phyloP scores from a whole-genome alignment of 2,113 vertebrate species.

The Bungarus multicinctus region DNA sequence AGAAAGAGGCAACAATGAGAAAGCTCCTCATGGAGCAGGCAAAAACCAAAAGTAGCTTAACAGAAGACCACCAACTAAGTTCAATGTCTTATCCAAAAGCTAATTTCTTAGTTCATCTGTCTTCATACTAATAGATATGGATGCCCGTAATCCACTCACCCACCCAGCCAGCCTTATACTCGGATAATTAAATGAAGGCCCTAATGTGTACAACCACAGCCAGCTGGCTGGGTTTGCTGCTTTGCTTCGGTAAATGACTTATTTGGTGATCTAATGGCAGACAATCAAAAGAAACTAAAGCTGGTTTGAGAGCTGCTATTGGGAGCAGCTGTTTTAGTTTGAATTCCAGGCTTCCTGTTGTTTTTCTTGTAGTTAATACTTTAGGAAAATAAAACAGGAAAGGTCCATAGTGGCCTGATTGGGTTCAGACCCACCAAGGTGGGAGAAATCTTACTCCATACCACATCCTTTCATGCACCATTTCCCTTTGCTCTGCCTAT shows the following conservation, averaged over 20 bases:
- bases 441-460: background rate
- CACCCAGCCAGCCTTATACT: background rate
- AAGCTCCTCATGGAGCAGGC: background rate
- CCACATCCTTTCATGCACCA: background rate
- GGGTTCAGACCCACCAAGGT: background rate
- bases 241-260: background rate
- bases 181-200: background rate
- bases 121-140: background rate
- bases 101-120: background rate
- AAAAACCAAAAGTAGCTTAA: background rate
- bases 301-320: background rate
- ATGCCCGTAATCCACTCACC: background rate
- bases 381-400: background rate
- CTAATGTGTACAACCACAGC: background rate
- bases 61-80: background rate
- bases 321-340: background rate
- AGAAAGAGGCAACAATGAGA: background rate
- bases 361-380: background rate
- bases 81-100: background rate
- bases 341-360: background rate
- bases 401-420: background rate
- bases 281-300: background rate
- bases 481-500: background rate
- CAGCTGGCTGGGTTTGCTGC: background rate
- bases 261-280: background rate